Conservation (phyloP, 2,888 invertebrate genomes). For the Nematopogon swammerdamellus region DNA sequence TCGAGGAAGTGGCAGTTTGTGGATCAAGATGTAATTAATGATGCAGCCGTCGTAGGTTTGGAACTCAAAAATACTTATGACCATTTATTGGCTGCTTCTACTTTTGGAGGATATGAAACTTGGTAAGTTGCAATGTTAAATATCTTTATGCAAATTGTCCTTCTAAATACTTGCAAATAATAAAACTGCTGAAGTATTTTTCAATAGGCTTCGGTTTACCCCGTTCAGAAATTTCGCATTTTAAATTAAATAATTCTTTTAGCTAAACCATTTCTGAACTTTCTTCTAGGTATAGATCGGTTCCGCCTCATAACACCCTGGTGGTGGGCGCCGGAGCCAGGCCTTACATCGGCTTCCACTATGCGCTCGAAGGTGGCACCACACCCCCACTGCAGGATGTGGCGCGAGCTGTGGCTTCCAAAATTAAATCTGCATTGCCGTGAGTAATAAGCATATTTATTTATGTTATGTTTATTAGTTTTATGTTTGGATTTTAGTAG, state of each 20-base stretch:
- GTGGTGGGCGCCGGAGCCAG: conserved; percentile 75
- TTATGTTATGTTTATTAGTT: too few species aligned
- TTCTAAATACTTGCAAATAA: too few species aligned
- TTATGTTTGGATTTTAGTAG: too few species aligned
- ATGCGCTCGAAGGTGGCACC: conserved; percentile 80
- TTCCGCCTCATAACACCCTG: conserved; percentile 72
- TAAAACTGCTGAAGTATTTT: too few species aligned
- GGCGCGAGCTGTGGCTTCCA: conserved; percentile 88
- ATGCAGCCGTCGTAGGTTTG: conserved; percentile 74
- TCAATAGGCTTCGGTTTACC: too few species aligned
- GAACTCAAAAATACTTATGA: conserved; percentile 78
- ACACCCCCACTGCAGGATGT: conserved; percentile 84
- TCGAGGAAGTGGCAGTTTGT: conserved; percentile 87
- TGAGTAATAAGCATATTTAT: conserved; percentile 47
- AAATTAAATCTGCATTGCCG: conserved; percentile 77
- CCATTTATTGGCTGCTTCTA: conserved; percentile 78
- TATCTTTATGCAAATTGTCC: not conserved
- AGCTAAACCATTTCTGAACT: too few species aligned
- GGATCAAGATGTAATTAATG: conserved; percentile 70
- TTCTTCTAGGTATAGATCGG: conserved; percentile 58
- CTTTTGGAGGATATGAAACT: conserved; percentile 70
- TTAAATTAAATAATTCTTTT: too few species aligned
- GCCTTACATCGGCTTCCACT: conserved; percentile 87
- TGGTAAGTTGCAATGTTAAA: conserved; percentile 28
- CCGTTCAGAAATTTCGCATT: too few species aligned